phyloP scores from a whole-genome alignment of 2,888 invertebrate species.

The Folsomia manolachei region DNA sequence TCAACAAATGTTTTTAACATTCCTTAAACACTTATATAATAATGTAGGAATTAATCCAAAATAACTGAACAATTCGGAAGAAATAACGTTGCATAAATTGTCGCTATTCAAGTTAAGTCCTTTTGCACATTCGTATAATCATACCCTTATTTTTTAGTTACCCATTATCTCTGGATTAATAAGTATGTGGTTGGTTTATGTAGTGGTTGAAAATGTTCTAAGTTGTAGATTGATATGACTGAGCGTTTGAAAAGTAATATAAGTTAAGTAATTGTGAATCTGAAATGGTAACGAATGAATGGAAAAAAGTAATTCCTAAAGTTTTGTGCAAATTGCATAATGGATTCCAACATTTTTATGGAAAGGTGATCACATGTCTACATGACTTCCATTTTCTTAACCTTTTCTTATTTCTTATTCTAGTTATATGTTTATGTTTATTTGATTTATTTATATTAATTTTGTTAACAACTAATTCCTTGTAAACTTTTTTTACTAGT shows the following conservation, averaged over 20 bases:
- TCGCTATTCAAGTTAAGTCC: too few relatives aligned
- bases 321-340: not conserved
- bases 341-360: not conserved
- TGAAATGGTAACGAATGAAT: conserved; percentile 14
- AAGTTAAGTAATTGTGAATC: not conserved
- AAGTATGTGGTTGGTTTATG: too few relatives aligned
- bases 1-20: too few relatives aligned
- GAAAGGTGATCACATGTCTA: not conserved
- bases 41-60: too few relatives aligned
- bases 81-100: too few relatives aligned
- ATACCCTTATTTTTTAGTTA: not conserved
- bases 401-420: conserved; percentile 7
- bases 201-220: too few relatives aligned
- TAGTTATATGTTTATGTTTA: conserved; percentile 4
- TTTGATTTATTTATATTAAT: conserved; percentile 15
- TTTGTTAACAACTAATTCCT: not conserved
- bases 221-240: not conserved
- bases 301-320: not conserved
- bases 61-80: too few relatives aligned
- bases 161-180: too few relatives aligned
- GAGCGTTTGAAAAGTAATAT: not conserved
- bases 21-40: too few relatives aligned
- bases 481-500: not conserved
- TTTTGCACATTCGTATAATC: too few relatives aligned
- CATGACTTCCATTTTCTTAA: conserved; percentile 7